Evolutionary conservation across 2,113 vertebrate genomes (phyloP).

Genomic region (Dromaius novaehollandiae): DNA sequence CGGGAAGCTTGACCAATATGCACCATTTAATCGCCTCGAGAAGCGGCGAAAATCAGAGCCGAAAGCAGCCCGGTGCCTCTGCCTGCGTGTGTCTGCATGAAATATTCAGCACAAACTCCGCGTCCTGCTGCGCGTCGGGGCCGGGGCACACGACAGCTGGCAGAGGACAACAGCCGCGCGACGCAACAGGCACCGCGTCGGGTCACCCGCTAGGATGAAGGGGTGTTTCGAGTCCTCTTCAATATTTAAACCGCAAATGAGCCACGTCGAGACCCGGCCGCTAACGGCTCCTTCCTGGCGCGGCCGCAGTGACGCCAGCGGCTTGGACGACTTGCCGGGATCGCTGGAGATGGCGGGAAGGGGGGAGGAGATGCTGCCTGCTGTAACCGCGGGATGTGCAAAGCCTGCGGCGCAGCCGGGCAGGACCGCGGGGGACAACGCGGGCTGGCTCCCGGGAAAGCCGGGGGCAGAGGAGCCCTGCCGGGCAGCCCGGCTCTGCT

Average conservation of each 20-base stretch:
- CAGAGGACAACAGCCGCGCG: background rate
- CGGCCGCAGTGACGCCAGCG: background rate
- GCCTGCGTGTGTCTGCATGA: conserved; percentile 56
- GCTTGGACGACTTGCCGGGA: background rate
- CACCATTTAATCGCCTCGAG: conserved; percentile 61
- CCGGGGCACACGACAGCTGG: background rate
- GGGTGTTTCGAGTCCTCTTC: background rate
- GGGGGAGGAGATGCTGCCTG: background rate
- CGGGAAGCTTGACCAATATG: conserved; percentile 41
- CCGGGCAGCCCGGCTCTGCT: background rate
- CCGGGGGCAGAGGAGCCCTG: background rate
- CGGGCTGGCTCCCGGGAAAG: background rate
- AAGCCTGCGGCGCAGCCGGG: background rate
- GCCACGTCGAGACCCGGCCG: background rate
- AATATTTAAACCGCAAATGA: background rate
- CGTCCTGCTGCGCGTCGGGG: conserved; percentile 44
- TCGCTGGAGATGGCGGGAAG: background rate
- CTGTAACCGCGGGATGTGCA: background rate
- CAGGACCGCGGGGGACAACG: background rate
- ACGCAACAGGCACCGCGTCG: background rate
- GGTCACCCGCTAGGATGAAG: conserved; percentile 15
- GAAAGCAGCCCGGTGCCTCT: conserved; percentile 17
- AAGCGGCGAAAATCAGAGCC: conserved; percentile 28
- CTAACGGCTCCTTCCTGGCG: background rate
- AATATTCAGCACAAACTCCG: conserved; percentile 58